These are phyloP conservation scores for Dolomedes plantarius DNA, from an alignment of 2,888 invertebrate genomes.

Conservation along the genomic window DNA sequence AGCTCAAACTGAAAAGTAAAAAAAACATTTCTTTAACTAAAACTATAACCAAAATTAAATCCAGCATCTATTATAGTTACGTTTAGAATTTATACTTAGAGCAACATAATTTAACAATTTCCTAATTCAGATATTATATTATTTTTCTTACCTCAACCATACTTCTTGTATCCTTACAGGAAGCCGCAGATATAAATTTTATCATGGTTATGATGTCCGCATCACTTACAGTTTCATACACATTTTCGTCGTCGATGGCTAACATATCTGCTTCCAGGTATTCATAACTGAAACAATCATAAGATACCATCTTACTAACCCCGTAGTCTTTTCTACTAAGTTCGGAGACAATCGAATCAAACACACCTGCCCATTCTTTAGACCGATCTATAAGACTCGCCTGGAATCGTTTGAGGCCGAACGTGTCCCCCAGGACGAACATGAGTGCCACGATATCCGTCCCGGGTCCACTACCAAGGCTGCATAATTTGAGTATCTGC, in stretches of 20 bases:
- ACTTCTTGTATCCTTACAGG: background rate
- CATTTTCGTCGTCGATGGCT: background rate
- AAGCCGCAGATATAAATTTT: conserved; percentile 44
- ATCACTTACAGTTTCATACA: background rate
- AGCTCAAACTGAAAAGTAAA: no score
- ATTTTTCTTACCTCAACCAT: conserved; percentile 20
- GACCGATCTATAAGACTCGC: conserved; percentile 5
- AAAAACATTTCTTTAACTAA: no score
- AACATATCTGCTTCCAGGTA: no score
- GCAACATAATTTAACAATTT: no score
- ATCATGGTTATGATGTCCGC: conserved; percentile 43
- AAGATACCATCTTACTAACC: background rate
- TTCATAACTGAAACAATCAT: no score
- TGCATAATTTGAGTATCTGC: conserved; percentile 18
- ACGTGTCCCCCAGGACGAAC: background rate
- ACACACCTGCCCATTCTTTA: conserved; percentile 4
- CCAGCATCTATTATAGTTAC: no score
- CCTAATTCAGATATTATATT: no score
- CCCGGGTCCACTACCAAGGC: conserved; percentile 43
- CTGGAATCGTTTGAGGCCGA: conserved; percentile 2
- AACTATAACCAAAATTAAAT: no score
- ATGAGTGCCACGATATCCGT: conserved; percentile 17
- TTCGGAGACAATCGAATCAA: conserved; percentile 2
- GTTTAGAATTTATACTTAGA: no score
- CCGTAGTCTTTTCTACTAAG: background rate